These are phyloP conservation scores for Thermophis baileyi DNA, from an alignment of 2,113 vertebrate genomes.

Conservation along the genomic window DNA sequence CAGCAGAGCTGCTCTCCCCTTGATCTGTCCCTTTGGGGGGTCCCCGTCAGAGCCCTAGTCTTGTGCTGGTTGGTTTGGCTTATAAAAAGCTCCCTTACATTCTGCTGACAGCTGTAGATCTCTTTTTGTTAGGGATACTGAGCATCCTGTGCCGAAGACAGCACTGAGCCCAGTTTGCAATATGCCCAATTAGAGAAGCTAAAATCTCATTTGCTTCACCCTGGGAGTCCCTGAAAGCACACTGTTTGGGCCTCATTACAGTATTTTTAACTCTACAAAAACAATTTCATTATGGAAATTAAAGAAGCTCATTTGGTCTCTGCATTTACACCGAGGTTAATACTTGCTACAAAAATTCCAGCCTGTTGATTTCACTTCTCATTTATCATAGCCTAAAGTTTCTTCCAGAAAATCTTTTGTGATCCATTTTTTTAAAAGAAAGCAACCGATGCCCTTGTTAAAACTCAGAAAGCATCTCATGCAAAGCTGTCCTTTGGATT, in stretches of 20 bases:
- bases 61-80: constrained; percentile 66
- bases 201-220: constrained; percentile 86
- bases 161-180: constrained; percentile 76
- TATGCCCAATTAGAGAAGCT: constrained; percentile 82
- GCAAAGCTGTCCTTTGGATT: background rate
- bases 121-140: constrained; percentile 80
- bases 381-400: constrained; percentile 62
- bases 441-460: background rate
- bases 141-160: constrained; percentile 77
- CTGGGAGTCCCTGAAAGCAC: constrained; percentile 77
- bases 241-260: constrained; percentile 83
- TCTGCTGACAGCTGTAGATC: constrained; percentile 79
- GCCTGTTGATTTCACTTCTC: constrained; percentile 52
- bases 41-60: constrained; percentile 68
- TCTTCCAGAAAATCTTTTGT: constrained; percentile 41
- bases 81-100: constrained; percentile 69
- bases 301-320: constrained; percentile 78
- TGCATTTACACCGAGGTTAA: constrained; percentile 69
- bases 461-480: background rate
- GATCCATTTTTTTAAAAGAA: constrained; percentile 21
- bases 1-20: constrained; percentile 66
- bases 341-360: constrained; percentile 73
- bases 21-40: constrained; percentile 80
- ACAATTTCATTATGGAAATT: constrained; percentile 87
- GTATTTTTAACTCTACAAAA: constrained; percentile 85